phyloP scores from a whole-genome alignment of 1,140 invertebrate genomes.

The Orchestia grillus region DNA sequence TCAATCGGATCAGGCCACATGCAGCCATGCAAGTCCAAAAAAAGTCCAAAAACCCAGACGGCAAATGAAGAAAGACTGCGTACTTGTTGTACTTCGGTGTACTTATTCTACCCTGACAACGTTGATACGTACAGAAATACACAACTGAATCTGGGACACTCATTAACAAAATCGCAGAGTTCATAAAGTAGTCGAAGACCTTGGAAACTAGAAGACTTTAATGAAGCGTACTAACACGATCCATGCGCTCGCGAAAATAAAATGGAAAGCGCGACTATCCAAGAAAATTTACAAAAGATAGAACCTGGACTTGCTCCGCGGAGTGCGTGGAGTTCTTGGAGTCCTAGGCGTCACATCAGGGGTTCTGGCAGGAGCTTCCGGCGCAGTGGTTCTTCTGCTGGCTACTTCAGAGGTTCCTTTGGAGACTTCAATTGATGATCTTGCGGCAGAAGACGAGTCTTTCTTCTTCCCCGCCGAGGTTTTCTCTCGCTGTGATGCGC shows the following conservation, averaged over 20 bases:
- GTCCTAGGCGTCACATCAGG: constrained; percentile 61
- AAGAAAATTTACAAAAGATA: neutral
- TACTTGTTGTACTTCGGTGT: neutral
- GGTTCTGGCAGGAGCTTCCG: neutral
- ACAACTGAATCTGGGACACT: neutral
- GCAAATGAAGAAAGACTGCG: neutral
- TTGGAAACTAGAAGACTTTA: neutral
- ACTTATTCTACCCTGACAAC: neutral
- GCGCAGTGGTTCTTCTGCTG: neutral
- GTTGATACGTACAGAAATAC: too few species aligned
- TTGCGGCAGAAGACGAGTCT: neutral
- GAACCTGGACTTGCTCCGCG: constrained; percentile 66
- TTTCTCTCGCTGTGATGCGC: neutral
- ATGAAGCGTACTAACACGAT: neutral
- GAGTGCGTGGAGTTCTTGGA: constrained; percentile 61
- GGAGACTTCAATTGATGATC: neutral
- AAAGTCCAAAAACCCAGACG: neutral
- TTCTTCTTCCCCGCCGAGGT: neutral
- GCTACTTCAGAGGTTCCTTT: neutral
- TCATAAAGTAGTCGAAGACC: neutral
- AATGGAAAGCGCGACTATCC: neutral
- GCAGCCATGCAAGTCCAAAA: neutral
- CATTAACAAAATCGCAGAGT: neutral
- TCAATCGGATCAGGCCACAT: neutral
- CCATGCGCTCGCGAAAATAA: constrained; percentile 9